Base-by-base conservation (phyloP, 2,113 vertebrate genomes). In the Pomatostomus ruficeps region DNA sequence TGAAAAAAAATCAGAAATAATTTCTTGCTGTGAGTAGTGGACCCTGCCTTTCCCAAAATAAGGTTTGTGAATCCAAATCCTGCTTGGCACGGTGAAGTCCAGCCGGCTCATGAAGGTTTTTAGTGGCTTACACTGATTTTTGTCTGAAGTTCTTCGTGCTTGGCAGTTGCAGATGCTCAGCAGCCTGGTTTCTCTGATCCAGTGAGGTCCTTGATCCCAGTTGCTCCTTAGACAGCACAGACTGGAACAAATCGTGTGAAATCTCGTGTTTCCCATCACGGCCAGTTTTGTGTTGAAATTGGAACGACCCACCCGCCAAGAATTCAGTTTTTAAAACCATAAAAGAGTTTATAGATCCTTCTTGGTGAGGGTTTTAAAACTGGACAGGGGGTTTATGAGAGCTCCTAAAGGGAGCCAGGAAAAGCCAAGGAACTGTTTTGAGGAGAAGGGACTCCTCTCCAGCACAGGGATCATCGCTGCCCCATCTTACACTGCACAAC, bases 41-140 rank as follows among this genome's bases (percentile, higher is more conserved):
- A 21, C 12, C 6, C 23, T 4, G 45, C 24, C 62, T 94, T 51
- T 80, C 45, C 51, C 15, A 9, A 74, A 81, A 12, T 72, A 33
- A 72, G 17, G 74, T 6, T 59, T 67, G 28, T 42, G 70, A 33
- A 16, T 58, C 42, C 42, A 26, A 59, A 28, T 70, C 71, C 43
- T 22, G 14, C 31, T 48, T 7, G 31, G 40, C 25, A 7, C 0
- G 0, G 42, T 54, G 19, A 81, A 46, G 35, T 42, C 61, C 63
- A 49, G 55, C 29, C 80, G 54, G 59, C 42, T 89, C 3, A 1
- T 6, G 42, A n/a, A 54, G 54, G 48, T 45, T 54, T 87, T 18
- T 13, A 2, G 26, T 23, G 40, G 61, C 15, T 86, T 29, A 54
- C 25, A 26, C 48, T 2, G 12, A 16, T 28, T 22, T 67, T 67